Conservation (phyloP, 2,797 vertebrate genomes). For the Acanthurus tractus region DNA sequence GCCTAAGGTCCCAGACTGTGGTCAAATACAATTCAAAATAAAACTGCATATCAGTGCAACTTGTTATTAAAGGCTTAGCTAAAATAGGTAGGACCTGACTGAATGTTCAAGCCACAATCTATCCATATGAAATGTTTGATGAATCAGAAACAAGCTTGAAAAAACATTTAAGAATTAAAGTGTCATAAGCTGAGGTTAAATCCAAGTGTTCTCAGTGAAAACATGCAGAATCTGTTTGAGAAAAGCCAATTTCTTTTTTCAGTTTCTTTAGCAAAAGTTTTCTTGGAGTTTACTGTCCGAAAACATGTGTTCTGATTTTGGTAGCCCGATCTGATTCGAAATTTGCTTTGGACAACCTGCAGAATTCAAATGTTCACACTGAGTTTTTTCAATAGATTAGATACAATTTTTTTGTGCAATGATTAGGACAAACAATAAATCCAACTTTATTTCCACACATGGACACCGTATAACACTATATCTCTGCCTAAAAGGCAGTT, state of each 20-base stretch:
- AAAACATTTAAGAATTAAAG: background rate
- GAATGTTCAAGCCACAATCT: constrained; percentile 38
- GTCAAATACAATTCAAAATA: constrained; percentile 63
- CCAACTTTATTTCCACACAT: too few species aligned
- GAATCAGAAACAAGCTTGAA: background rate
- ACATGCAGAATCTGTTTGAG: background rate
- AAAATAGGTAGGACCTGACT: constrained; percentile 28
- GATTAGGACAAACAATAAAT: too few species aligned
- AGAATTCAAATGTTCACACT: background rate
- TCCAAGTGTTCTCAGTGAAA: background rate
- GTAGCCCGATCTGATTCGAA: background rate
- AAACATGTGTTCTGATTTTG: background rate
- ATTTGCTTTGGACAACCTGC: background rate
- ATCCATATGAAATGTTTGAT: background rate
- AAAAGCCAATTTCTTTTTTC: background rate
- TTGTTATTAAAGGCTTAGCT: constrained; percentile 38
- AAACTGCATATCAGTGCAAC: constrained; percentile 43
- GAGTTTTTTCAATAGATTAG: too few species aligned
- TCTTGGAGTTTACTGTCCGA: background rate
- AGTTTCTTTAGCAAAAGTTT: background rate
- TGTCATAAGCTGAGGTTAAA: constrained; percentile 3
- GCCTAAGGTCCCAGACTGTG: constrained; percentile 64
- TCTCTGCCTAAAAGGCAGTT: too few species aligned
- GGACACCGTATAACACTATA: too few species aligned
- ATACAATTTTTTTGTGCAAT: too few species aligned